phyloP scores from a whole-genome alignment of 2,113 vertebrate species.

The Salvator merianae region DNA sequence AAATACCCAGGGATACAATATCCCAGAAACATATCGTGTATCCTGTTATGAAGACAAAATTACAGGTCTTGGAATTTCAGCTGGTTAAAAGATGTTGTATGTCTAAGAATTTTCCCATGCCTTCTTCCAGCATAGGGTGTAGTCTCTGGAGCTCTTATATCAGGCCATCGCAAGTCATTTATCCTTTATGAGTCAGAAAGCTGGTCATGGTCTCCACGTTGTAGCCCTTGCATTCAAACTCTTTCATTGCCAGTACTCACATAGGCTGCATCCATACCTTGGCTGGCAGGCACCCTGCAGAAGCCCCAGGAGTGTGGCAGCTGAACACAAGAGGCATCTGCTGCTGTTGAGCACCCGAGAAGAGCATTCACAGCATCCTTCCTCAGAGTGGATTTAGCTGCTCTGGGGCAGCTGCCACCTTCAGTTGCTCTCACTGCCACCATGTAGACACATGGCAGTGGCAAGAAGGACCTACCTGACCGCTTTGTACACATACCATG shows the following conservation, averaged over 20 bases:
- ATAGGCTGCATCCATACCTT: background rate
- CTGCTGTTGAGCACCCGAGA: too few relatives aligned
- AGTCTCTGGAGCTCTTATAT: constrained; percentile 9
- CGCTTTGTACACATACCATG: too few relatives aligned
- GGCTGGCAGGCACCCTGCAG: too few relatives aligned
- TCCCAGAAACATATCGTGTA: constrained; percentile 49
- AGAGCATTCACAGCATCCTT: too few relatives aligned
- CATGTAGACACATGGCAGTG: too few relatives aligned
- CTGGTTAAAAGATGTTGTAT: constrained; percentile 46
- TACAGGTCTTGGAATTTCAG: constrained; percentile 60
- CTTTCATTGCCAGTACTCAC: background rate
- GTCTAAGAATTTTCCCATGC: constrained; percentile 65
- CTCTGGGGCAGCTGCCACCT: too few relatives aligned
- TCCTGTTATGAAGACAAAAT: constrained; percentile 61
- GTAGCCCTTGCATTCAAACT: background rate
- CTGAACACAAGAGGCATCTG: too few relatives aligned
- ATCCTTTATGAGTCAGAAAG: background rate
- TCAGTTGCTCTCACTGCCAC: too few relatives aligned
- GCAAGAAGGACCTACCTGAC: too few relatives aligned
- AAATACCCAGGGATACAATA: constrained; percentile 61
- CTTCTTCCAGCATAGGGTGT: constrained; percentile 36
- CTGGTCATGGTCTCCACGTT: background rate
- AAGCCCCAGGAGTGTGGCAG: too few relatives aligned
- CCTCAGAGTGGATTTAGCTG: too few relatives aligned
- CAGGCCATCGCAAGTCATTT: background rate